Base-by-base conservation (phyloP, 2,888 invertebrate genomes). In the Mesoligia furuncula region DNA sequence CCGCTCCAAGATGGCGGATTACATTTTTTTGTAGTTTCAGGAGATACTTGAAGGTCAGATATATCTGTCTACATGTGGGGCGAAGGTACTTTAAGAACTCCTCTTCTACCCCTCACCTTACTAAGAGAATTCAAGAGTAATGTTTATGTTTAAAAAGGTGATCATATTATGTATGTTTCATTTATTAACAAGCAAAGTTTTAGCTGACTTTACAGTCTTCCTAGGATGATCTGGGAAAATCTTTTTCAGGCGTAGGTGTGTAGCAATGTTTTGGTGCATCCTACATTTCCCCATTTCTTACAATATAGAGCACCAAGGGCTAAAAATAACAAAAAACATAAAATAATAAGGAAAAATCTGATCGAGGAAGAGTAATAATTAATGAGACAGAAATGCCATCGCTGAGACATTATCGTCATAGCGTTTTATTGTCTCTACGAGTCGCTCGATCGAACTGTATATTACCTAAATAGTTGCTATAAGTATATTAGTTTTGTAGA, bases 331-430 rank as follows among this genome's bases (percentile, higher is more conserved):
- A 68, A 74, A 74, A 24, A 61, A 42, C 20, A 79, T 79, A 66
- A 79, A 74, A 79, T 73, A 74, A 82, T 54, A 45, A 59, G 36
- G 17, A 57, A 61, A 36, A 67, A 54, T n/a, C 31, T 73, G 64
- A 75, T 73, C 42, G 31, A 42, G 59, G 72, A 75, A 61, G 77
- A 71, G 73, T 75, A 77, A 80, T 79, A 77, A 69, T 72, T 74
- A 81, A 83, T 83, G 85, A 80, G 75, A 71, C 80, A 79, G 79
- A 79, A 78, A 73, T 48, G 45, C 59, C 75, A 74, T 54, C 13
- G 61, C 45, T 39, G 66, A 15, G 11, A 73, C 31, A 67, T 76
- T 81, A 77, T 75, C 45, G 73, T 51, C 77, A 66, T 73, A 69
- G 36, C 48, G 36, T 80, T 86, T 86, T 81, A 82, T 79, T 61